These are phyloP conservation scores for Conchocele bisecta DNA, from an alignment of 2,888 invertebrate genomes.

Conservation along the genomic window DNA sequence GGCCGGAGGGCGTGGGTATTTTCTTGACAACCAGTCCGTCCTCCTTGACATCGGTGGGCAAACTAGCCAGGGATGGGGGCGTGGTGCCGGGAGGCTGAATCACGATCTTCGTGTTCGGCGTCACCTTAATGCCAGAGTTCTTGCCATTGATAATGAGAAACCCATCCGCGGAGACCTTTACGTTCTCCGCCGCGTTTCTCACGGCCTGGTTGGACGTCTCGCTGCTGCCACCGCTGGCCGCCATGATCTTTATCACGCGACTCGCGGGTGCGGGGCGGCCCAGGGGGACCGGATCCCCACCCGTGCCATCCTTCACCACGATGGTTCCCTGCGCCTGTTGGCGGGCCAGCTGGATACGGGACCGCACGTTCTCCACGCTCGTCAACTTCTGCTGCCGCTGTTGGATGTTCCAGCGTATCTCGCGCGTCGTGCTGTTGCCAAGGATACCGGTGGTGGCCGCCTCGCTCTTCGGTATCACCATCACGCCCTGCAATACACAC, in stretches of 20 bases:
- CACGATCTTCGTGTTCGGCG: slow-evolving; percentile 55
- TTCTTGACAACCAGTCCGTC: slow-evolving; percentile 31
- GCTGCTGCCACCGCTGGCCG: slow-evolving; percentile 29
- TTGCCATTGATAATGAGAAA: slow-evolving; percentile 54
- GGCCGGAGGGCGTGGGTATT: slow-evolving; percentile 29
- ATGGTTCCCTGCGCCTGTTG: too few relatives aligned
- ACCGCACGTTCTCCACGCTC: too few relatives aligned
- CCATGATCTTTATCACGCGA: slow-evolving; percentile 16
- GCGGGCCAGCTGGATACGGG: too few relatives aligned
- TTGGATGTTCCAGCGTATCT: slow-evolving; percentile 48
- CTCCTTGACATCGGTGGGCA: not conserved
- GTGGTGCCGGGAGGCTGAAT: slow-evolving; percentile 48
- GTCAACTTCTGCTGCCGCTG: too few relatives aligned
- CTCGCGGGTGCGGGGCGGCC: not conserved
- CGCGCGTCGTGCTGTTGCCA: slow-evolving; percentile 48
- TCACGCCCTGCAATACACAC: too few relatives aligned
- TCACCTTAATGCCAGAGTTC: slow-evolving; percentile 51
- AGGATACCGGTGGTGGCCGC: slow-evolving; percentile 43
- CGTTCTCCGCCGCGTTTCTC: slow-evolving; percentile 50
- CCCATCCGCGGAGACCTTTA: slow-evolving; percentile 49
- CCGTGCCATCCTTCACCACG: not conserved
- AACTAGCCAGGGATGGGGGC: not conserved
- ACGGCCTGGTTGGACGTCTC: slow-evolving; percentile 34
- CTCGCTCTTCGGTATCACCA: slow-evolving; percentile 50
- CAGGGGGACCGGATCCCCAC: too few relatives aligned